Conservation (phyloP, 2,113 vertebrate species). For the Chloropsis hardwickii region DNA sequence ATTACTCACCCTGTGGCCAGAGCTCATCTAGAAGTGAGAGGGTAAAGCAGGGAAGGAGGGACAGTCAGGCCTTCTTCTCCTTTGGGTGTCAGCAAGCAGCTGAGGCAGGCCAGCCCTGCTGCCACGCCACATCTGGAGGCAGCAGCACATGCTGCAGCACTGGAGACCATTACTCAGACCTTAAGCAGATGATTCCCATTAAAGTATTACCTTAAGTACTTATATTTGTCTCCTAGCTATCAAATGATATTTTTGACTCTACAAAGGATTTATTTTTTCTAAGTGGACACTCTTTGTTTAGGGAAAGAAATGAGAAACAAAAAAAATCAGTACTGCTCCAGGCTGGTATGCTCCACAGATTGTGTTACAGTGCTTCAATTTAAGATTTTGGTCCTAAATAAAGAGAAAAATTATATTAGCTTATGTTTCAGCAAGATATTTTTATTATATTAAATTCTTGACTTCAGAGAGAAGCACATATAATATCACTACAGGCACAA, state of each 20-base stretch:
- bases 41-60: background rate
- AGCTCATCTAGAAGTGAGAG: accelerated
- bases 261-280: background rate
- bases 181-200: background rate
- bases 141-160: background rate
- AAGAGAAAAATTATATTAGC: background rate
- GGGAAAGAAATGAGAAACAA: background rate
- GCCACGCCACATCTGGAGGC: background rate
- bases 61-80: background rate
- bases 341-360: background rate
- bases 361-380: background rate
- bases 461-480: background rate
- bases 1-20: background rate
- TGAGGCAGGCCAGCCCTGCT: background rate
- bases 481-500: background rate
- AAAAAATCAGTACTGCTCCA: background rate
- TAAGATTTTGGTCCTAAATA: background rate
- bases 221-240: background rate
- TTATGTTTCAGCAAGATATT: background rate
- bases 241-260: background rate
- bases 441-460: background rate
- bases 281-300: background rate
- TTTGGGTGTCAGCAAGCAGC: background rate
- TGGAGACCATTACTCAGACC: background rate
- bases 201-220: background rate